Evolutionary conservation across 2,113 vertebrate genomes (phyloP), one percentile per base, ranked within the genome.

Genomic region (Muscicapa adusta): DNA sequence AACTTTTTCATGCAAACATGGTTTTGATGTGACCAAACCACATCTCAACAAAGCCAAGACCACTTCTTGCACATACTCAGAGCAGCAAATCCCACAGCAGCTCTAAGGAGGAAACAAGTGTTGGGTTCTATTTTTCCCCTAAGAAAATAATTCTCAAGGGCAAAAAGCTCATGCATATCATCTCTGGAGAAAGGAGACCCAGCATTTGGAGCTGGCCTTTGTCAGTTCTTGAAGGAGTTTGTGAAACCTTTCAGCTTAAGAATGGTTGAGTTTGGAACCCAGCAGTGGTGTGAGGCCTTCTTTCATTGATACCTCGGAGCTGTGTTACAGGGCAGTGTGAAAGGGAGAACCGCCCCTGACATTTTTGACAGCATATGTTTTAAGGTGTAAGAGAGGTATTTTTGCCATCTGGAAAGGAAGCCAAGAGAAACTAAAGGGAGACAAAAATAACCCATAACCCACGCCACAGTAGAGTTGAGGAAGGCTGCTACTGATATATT

Each of bases 331-430:
- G 89, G 20, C 89, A 89, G 38, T 31, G 61, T 2, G 7, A 90
- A 88, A 68, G 33, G 56, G 76, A 93, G 58, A 93, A 42, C 22
- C 1, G 0, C 58, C 58, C 26, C 66, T 80, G 61, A 53, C 36
- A 3, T 47, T 63, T 92, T 65, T 76, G 9, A 33, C 68, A 86
- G 72, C 72, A 22, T 61, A 38, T 43, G 77, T 50, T 88, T 81
- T 43, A 84, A 81, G 56, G 81, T 65, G 36, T 47, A 60, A 84
- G 65, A 58, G 71, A 85, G 40, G 75, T 74, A 67, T 80, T 93
- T 95, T 93, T 95, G 68, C 60, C 31, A 50, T 78, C 29, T 78
- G 85, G 56, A 93, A 93, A 78, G 76, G 67, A 94, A 85, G 36
- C 66, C 43, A 53, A 66, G 56, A 84, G 84, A 85, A 81, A 71